These are phyloP conservation scores for Tenrec ecaudatus DNA, from an alignment of 2,113 vertebrate genomes.

Conservation along the genomic window DNA sequence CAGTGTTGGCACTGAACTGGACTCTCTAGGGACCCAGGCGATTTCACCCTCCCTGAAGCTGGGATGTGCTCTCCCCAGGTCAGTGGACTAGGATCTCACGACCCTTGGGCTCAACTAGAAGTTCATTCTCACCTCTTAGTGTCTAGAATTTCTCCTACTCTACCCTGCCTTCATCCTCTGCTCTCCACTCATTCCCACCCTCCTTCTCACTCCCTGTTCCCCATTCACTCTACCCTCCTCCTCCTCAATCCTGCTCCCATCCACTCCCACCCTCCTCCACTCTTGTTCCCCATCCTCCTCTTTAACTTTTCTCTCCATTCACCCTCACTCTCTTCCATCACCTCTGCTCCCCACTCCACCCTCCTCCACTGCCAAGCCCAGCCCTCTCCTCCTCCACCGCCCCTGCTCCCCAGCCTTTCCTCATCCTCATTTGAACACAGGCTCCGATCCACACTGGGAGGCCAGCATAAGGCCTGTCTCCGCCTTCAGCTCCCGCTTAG, in stretches of 20 bases:
- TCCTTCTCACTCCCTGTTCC: too few relatives aligned
- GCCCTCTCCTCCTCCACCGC: not conserved
- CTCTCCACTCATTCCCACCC: too few relatives aligned
- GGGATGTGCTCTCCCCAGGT: not conserved
- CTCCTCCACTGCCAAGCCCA: not conserved
- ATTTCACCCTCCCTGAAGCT: not conserved
- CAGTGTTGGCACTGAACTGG: accelerated
- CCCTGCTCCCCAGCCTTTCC: not conserved
- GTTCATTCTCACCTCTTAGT: not conserved
- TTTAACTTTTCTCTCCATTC: too few relatives aligned
- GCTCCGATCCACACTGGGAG: not conserved
- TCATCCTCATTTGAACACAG: not conserved
- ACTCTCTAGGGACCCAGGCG: not conserved
- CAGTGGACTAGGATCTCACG: not conserved
- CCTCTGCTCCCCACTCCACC: too few relatives aligned
- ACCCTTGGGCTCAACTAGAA: not conserved
- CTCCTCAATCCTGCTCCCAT: too few relatives aligned
- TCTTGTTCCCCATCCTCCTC: too few relatives aligned
- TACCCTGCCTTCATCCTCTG: too few relatives aligned
- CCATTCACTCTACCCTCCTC: too few relatives aligned
- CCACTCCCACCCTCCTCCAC: too few relatives aligned
- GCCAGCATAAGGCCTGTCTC: not conserved
- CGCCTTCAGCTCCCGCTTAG: not conserved
- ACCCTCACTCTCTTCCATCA: too few relatives aligned
- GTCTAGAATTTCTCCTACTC: not conserved